Evolutionary conservation across 2,113 vertebrate species (phyloP).

Genomic region (Gobiocypris rarus): DNA sequence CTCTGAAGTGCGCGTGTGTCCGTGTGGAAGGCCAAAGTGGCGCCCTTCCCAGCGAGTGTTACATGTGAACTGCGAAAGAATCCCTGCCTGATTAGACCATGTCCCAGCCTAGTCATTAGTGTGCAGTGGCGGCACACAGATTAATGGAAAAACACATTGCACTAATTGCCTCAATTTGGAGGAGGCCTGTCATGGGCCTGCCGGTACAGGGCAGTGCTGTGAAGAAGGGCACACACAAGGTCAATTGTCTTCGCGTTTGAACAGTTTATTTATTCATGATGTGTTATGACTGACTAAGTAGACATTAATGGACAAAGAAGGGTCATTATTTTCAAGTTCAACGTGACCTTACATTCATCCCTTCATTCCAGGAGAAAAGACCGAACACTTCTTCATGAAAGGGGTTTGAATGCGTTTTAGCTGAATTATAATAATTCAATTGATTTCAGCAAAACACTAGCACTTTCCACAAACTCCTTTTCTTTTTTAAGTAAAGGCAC

Average conservation of each 20-base stretch:
- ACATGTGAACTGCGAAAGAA: slow-evolving; percentile 46
- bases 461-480: too few relatives aligned
- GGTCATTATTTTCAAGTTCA: slow-evolving; percentile 71
- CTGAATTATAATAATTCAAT: neutral
- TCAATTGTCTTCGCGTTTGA: slow-evolving; percentile 71
- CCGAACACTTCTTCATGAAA: neutral
- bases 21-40: neutral
- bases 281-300: slow-evolving; percentile 58
- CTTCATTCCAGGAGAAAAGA: slow-evolving; percentile 45
- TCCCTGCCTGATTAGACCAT: slow-evolving; percentile 54
- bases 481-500: too few relatives aligned
- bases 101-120: slow-evolving; percentile 63
- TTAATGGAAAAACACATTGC: slow-evolving; percentile 49
- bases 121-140: slow-evolving; percentile 58
- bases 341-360: slow-evolving; percentile 55
- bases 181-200: slow-evolving; percentile 59
- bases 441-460: neutral
- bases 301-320: slow-evolving; percentile 68
- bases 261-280: slow-evolving; percentile 70
- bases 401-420: neutral
- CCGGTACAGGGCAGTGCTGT: slow-evolving; percentile 60
- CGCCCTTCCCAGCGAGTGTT: slow-evolving; percentile 36
- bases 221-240: slow-evolving; percentile 69
- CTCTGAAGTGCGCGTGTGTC: slow-evolving; percentile 10
- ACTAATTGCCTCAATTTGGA: slow-evolving; percentile 65